Base-by-base conservation (phyloP, 2,888 invertebrate species). In the Polydrusus pterygomalis region DNA sequence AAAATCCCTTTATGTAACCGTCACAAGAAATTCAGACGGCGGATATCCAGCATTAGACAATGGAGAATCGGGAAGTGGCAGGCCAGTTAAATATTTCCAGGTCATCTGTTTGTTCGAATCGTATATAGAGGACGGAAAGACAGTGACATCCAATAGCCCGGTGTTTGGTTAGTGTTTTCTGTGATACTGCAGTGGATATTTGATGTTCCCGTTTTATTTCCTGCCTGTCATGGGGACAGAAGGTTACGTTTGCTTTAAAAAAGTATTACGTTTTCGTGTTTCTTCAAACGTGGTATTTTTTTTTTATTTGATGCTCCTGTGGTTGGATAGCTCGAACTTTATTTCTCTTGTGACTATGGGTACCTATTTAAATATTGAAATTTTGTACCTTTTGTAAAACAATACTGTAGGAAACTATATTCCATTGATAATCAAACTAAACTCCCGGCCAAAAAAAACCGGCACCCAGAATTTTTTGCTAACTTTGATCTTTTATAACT, bases 101-200 rank as follows among this genome's bases (percentile, higher is more conserved):
- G 80, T 80, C 81, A 79, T 70, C 77, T 78, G 75, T 77, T 78
- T 74, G 75, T 75, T 58, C 34, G 58, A 34, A 38, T 70, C 70
- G 70, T 3, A 25, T 25, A 25, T 1, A 65, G 25, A 45, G 67
- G 68, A 71, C 34, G 25, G 25, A 25, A 25, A 25, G 25, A 74
- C 81, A 80, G 78, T 77, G 79, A 81, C 80, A 81, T 81, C 81
- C 81, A 81, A 80, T 80, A 82, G 80, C 77, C 77, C 75, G 30
- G 60, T 56, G 64, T 54, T 56, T 38, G 43, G 30, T 7, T 64
- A 38, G 54, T 49, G 20, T 64, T 71, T 71, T 25, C 71, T 5
- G 70, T 62, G 49, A 70, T 62, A 70, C 47, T 71, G 63, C 54
- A 60, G 17, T 17, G 38, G 38, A 17, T n/a, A 40, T 60, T 38